These are phyloP conservation scores for Drosophila kepulauana DNA, from an alignment of 1,140 invertebrate species.

Conservation along the genomic window DNA sequence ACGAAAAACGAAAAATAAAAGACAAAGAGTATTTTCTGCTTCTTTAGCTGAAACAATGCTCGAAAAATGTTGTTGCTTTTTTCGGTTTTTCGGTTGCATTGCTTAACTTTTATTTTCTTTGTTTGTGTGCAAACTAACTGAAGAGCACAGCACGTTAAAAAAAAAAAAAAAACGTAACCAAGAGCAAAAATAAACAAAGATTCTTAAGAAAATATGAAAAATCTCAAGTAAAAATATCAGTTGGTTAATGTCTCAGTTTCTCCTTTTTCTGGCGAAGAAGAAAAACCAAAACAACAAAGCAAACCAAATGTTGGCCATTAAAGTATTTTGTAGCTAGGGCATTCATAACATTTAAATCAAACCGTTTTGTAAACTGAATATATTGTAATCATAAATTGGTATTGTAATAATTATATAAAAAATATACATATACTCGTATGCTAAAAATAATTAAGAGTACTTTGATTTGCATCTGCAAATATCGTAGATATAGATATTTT, in stretches of 20 bases:
- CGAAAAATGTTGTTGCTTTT: constrained; percentile 6
- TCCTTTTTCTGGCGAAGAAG: constrained; percentile 42
- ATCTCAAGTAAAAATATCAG: constrained; percentile 59
- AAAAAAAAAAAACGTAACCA: background rate
- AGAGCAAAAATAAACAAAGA: constrained; percentile 22
- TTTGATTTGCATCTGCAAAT: constrained; percentile 59
- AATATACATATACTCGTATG: constrained; percentile 37
- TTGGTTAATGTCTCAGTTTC: constrained; percentile 48
- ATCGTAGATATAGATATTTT: constrained; percentile 45
- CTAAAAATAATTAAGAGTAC: constrained; percentile 55
- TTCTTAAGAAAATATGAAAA: constrained; percentile 42
- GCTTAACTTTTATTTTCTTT: constrained; percentile 46
- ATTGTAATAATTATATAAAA: constrained; percentile 52
- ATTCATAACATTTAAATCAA: constrained; percentile 65
- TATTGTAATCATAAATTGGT: constrained; percentile 33
- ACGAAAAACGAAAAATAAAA: constrained; percentile 65
- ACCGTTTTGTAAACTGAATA: constrained; percentile 15
- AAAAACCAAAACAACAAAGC: constrained; percentile 47
- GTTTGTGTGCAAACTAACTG: constrained; percentile 42
- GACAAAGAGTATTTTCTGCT: constrained; percentile 66
- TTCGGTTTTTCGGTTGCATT: constrained; percentile 32
- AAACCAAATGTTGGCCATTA: constrained; percentile 26
- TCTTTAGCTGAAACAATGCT: constrained; percentile 44
- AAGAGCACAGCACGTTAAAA: constrained; percentile 57
- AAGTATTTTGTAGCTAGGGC: constrained; percentile 69